A percentile compares a stretch with the other conserved stretches of the same genome.
Conservation (phyloP, 1,140 invertebrate species). For the Lucilia cuprina region DNA sequence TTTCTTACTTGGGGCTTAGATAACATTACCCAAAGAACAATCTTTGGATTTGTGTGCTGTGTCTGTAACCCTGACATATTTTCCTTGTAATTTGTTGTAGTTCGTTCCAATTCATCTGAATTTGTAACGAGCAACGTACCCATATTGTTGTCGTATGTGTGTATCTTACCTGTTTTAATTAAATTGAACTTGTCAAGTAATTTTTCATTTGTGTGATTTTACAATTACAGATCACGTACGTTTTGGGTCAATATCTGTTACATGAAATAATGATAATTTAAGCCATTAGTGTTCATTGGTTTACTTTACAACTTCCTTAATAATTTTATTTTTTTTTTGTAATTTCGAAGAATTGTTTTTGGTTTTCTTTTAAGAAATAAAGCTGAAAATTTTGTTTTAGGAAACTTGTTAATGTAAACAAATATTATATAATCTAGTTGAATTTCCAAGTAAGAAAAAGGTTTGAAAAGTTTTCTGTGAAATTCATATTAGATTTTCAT, state of each 20-base stretch:
- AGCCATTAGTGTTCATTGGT: conserved; percentile 8
- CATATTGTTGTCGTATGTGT: too few species aligned
- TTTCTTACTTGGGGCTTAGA: not conserved
- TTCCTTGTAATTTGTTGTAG: not conserved
- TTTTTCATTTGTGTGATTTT: conserved; percentile 9
- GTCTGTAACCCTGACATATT: not conserved
- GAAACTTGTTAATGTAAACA: too few species aligned
- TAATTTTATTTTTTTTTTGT: not conserved
- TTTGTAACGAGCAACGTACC: not conserved
- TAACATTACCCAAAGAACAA: not conserved
- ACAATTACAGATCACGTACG: conserved; percentile 10
- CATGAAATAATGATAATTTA: not conserved
- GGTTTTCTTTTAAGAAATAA: too few species aligned
- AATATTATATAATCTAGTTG: too few species aligned
- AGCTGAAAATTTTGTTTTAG: too few species aligned
- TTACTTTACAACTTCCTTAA: not conserved
- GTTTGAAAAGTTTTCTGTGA: too few species aligned
- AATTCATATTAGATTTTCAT: too few species aligned
- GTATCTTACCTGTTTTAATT: not conserved
- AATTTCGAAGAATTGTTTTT: not conserved
- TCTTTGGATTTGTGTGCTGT: not conserved
- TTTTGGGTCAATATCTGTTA: conserved; percentile 11
- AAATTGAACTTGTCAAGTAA: not conserved
- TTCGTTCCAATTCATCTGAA: not conserved
- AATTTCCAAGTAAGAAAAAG: too few species aligned